Evolutionary conservation across 2,113 vertebrate species (phyloP).

Genomic region (Glaucomys volans): DNA sequence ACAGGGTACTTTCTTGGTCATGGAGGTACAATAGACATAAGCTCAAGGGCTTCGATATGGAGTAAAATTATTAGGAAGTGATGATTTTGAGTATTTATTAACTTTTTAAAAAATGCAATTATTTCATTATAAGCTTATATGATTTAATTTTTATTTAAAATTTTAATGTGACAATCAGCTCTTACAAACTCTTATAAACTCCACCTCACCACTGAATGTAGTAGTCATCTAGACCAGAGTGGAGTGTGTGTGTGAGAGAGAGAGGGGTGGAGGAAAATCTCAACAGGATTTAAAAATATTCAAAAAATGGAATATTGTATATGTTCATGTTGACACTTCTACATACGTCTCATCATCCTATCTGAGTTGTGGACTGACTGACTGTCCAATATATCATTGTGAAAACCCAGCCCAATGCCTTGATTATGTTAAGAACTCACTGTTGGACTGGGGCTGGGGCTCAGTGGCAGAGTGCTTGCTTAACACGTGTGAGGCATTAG

Average conservation of each 20-base stretch:
- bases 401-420: background rate
- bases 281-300: constrained; percentile 24
- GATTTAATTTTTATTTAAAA: constrained; percentile 16
- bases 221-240: background rate
- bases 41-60: background rate
- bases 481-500: too few relatives aligned
- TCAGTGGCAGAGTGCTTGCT: too few relatives aligned
- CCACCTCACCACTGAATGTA: background rate
- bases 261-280: background rate
- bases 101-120: background rate
- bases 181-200: background rate
- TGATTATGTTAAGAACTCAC: background rate
- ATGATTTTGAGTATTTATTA: background rate
- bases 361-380: background rate
- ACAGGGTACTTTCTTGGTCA: background rate
- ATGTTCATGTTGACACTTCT: background rate
- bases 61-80: constrained; percentile 17
- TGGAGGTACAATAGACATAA: background rate
- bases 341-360: background rate
- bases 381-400: background rate
- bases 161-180: background rate
- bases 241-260: too few relatives aligned
- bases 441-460: too few relatives aligned
- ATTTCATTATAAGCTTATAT: background rate
- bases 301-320: background rate